Evolutionary conservation across 2,797 vertebrate genomes (phyloP), one percentile per base, ranked within the genome.

Genomic region (Pipistrellus kuhlii): DNA sequence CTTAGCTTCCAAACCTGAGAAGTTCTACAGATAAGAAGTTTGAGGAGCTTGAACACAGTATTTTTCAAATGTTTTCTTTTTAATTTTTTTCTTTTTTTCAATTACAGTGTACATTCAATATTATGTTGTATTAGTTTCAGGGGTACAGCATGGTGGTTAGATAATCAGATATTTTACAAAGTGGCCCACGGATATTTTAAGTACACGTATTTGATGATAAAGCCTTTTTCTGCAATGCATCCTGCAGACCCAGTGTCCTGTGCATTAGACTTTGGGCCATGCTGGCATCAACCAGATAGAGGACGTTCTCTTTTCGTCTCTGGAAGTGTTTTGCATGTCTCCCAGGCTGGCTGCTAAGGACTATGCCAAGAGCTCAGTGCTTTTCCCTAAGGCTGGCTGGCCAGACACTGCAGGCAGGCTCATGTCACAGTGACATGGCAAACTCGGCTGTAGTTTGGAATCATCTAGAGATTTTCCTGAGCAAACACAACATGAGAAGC

Each of bases 1-100:
- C 17, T 84, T 48, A 57, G 71, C 4, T 91, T 77, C 32, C 30
- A 93, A 87, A 89, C 68, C 75, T 76, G 76, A 86, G 62, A 84
- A 68, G 35, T 64, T 90, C 69, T 80, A 9, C 1, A 85, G 44
- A 35, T 2, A 48, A 82, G 9, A 12, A 64, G 14, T n/a, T 46
- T 32, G 7, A 10, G 53, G 25, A 88, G 85, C 13, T 80, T 72
- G 14, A 76, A 51, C 10, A 1, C 12, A 44, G 1, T 68, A 62
- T 81, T 48, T 51, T 35, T 10, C 8, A 87, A 69, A 41, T 10
- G 6, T 53, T 53, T 77, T 76, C 8, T 77, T 48, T 75, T 75
- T 17, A 27, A 30, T 32, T 76, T 76, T 46, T 32, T 51, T 76
- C 51, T 32, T 77, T 77, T 55, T 25, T 23, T 44, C 11, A 53